Evolutionary conservation across 2,113 vertebrate genomes (phyloP).

Genomic region (Myiagra hebetior): DNA sequence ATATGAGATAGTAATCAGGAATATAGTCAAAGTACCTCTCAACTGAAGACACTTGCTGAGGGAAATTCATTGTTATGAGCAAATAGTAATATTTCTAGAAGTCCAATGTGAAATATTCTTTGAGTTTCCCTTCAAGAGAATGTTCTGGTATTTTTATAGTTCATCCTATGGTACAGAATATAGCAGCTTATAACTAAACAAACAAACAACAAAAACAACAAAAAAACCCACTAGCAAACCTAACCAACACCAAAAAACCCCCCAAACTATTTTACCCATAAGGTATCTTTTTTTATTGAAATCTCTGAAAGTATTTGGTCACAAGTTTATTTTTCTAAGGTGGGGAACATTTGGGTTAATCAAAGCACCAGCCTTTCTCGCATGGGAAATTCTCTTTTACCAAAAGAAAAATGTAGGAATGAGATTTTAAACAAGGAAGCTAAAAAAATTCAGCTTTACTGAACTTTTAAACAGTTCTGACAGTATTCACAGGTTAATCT

Average conservation of each 20-base stretch:
- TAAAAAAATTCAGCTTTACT: background rate
- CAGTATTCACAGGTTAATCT: background rate
- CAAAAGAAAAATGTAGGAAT: background rate
- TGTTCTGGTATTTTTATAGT: background rate
- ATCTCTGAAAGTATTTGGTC: background rate
- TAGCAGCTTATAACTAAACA: background rate
- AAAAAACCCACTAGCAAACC: too few species aligned
- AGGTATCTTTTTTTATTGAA: background rate
- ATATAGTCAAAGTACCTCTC: background rate
- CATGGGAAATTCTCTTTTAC: background rate
- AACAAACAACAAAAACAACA: background rate
- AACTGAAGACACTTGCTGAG: background rate
- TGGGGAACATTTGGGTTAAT: background rate
- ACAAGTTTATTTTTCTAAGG: background rate
- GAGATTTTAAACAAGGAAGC: background rate
- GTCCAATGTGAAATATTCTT: background rate
- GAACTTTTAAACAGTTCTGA: background rate
- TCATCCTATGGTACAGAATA: background rate
- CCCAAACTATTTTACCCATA: background rate
- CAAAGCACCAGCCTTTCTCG: background rate
- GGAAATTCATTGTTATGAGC: background rate
- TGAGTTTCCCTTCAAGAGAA: background rate
- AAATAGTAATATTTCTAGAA: background rate
- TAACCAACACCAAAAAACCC: too few species aligned
- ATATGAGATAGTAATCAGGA: background rate